phyloP scores from a whole-genome alignment of 2,113 vertebrate species.

The Genyomyrus donnyi region DNA sequence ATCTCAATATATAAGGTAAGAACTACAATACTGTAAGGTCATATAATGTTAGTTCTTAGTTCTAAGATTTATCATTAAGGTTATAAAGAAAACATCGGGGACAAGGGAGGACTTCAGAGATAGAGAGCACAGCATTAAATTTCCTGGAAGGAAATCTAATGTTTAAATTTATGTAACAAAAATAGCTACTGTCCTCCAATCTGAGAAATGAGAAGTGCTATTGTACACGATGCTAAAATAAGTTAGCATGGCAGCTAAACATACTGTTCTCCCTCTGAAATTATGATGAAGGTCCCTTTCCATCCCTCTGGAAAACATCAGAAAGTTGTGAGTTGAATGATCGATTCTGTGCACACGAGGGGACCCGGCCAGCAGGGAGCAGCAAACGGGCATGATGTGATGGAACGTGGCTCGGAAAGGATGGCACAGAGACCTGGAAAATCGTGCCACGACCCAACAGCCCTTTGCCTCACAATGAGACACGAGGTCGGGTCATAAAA shows the following conservation, averaged over 20 bases:
- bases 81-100: not conserved
- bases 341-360: not conserved
- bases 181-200: not conserved
- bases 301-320: constrained; percentile 7
- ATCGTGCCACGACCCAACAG: not conserved
- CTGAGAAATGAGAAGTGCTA: not conserved
- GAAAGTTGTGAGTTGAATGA: constrained; percentile 15
- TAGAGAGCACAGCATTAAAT: not conserved
- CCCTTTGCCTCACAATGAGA: not conserved
- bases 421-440: not conserved
- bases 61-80: not conserved
- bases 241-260: not conserved
- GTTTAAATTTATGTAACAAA: constrained; percentile 1
- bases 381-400: not conserved
- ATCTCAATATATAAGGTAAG: not conserved
- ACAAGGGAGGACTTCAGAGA: not conserved
- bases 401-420: not conserved
- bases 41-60: not conserved
- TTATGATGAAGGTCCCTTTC: constrained; percentile 29
- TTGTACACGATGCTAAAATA: not conserved
- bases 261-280: constrained; percentile 7
- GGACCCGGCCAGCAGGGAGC: not conserved
- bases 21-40: not conserved
- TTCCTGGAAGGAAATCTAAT: not conserved
- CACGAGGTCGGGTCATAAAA: not conserved